Conservation (phyloP, 2,888 invertebrate species). For the Venusia cambrica region DNA sequence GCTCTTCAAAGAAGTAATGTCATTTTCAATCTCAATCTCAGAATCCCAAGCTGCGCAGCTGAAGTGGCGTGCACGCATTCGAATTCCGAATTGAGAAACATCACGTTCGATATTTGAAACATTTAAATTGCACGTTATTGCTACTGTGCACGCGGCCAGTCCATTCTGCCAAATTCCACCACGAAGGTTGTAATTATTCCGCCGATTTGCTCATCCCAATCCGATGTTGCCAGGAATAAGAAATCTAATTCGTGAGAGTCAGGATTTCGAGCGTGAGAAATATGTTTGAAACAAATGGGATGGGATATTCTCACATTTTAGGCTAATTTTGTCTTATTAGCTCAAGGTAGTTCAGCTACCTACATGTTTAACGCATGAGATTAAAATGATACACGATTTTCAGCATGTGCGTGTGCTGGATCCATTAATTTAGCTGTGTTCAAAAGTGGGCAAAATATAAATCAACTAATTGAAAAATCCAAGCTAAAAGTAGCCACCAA, state of each 20-base stretch:
- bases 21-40: conserved; percentile 22
- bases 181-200: conserved; percentile 69
- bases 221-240: conserved; percentile 68
- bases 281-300: conserved; percentile 43
- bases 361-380: conserved; percentile 18
- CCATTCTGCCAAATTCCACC: conserved; percentile 65
- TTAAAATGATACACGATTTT: neutral
- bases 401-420: neutral
- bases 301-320: conserved; percentile 22
- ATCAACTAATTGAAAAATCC: no score
- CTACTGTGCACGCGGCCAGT: conserved; percentile 73
- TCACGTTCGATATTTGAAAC: conserved; percentile 73
- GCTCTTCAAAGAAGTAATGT: conserved; percentile 12
- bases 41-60: conserved; percentile 25
- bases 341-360: conserved; percentile 5
- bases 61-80: conserved; percentile 27
- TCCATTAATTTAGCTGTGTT: neutral
- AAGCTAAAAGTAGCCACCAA: no score
- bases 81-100: conserved; percentile 28
- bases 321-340: conserved; percentile 20
- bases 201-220: conserved; percentile 70
- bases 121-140: conserved; percentile 79
- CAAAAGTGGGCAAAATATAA: neutral
- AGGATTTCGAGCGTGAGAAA: conserved; percentile 72
- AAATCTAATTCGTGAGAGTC: conserved; percentile 74